Base-by-base conservation (phyloP, 2,888 invertebrate genomes). In the Pseudococcus jackbeardsleyi region DNA sequence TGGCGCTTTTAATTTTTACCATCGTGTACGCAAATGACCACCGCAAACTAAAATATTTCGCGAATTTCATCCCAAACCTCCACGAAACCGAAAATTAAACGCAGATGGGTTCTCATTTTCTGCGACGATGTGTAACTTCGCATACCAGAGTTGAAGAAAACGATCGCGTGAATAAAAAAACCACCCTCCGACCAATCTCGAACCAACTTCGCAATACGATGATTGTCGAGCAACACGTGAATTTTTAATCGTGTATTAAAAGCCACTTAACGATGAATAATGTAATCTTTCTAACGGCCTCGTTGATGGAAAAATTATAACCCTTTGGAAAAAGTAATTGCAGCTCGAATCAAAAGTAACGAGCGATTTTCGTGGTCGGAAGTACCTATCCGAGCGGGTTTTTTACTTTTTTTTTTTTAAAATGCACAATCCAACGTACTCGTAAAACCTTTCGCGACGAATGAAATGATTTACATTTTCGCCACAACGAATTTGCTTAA, bases 191-290 rank as follows among this genome's bases (percentile, higher is more conserved):
- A 50, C 50, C 11, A 0, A 50, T 17, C 15, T 11, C 50, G 17
- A 17, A 1, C 12, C 15, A 1, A 11, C 50, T 15, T 46, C 15
- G 50, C 50, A 33, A 33, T 3, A 3, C 26, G 26, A 33, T 17
- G 22, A 64, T 64, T 64, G 64, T 22, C 64, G 64, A 64, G 64
- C 64, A 64, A 64, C 64, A 64, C 64, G 64, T 64, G 64, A 64
- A 64, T 64, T 64, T 64, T 64, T 64, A 64, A 64, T 64, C 64
- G 64, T 64, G 64, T 64, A 64, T 64, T 64, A 64, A 64, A 64
- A 64, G 64, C 19, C 64, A 22, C 64, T 64, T 64, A 64, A 64
- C 64, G 64, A 64, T 64, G 64, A 64, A 64, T 64, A 64, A 64
- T 64, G 64, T 22, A 64, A 22, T 22, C 19, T 22, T 64, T 64